phyloP scores from a whole-genome alignment of 2,113 vertebrate genomes.

The Podarcis cretensis region DNA sequence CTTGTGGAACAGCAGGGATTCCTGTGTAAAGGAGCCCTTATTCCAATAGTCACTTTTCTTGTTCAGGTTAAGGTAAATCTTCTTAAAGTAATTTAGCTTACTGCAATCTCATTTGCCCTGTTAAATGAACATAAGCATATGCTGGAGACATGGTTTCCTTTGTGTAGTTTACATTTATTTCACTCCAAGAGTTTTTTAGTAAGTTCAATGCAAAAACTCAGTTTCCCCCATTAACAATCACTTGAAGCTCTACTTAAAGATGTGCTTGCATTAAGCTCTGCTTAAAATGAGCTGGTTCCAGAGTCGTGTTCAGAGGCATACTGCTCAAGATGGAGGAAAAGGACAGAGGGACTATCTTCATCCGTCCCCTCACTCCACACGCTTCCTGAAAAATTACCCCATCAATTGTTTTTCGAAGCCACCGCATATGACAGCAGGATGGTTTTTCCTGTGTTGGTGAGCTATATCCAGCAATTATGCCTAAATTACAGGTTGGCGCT shows the following conservation, averaged over 20 bases:
- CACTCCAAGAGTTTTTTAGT: background rate
- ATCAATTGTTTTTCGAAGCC: too few species aligned
- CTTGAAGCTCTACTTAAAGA: too few species aligned
- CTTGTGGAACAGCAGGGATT: background rate
- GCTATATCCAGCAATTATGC: too few species aligned
- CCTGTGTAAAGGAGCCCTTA: background rate
- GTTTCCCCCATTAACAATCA: too few species aligned
- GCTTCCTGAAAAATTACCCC: too few species aligned
- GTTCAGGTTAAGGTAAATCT: background rate
- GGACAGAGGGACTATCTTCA: too few species aligned
- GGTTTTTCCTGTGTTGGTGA: too few species aligned
- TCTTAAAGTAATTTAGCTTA: background rate
- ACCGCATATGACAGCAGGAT: too few species aligned
- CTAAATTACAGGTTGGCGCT: too few species aligned
- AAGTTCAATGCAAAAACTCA: background rate
- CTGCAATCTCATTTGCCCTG: background rate
- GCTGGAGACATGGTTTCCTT: background rate
- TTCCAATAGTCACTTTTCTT: background rate
- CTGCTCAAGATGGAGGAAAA: too few species aligned
- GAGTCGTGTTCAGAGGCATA: too few species aligned
- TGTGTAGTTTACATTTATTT: background rate
- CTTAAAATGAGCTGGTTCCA: background rate
- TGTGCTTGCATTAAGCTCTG: background rate
- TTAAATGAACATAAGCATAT: background rate
- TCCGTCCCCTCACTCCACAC: too few species aligned